Percentiles rank a stretch among this genome's conserved stretches.
Evolutionary conservation across 2,888 invertebrate genomes (phyloP).

Genomic region (Phrixothrix hirtus): DNA sequence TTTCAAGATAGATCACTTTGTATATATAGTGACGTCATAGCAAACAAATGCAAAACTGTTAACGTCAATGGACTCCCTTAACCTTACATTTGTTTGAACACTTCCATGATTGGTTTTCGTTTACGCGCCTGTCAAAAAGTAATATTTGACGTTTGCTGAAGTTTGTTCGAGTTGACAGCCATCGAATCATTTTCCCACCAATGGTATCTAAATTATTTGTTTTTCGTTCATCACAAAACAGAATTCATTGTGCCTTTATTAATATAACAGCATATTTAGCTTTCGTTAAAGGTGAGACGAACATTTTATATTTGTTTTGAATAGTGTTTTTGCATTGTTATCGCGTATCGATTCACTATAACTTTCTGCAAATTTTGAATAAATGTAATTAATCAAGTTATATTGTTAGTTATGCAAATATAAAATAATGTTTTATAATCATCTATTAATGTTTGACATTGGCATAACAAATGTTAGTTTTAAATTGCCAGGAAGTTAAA

Average conservation of each 20-base stretch:
- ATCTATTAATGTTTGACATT: conserved; percentile 45
- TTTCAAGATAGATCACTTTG: too few species aligned
- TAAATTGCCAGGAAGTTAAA: conserved; percentile 20
- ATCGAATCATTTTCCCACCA: conserved; percentile 40
- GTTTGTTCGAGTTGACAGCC: conserved; percentile 31
- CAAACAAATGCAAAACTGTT: too few species aligned
- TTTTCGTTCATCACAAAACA: conserved; percentile 44
- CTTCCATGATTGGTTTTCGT: not conserved
- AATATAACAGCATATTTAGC: conserved; percentile 44
- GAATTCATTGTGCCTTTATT: conserved; percentile 49
- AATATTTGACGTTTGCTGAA: conserved; percentile 22
- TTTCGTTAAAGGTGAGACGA: conserved; percentile 52
- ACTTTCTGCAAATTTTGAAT: too few species aligned
- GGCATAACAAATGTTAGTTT: conserved; percentile 35
- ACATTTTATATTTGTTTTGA: conserved; percentile 28
- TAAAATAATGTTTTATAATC: too few species aligned
- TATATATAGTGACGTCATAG: too few species aligned
- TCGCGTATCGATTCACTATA: conserved; percentile 15
- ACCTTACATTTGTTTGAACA: too few species aligned
- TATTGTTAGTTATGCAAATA: not conserved
- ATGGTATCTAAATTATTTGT: conserved; percentile 56
- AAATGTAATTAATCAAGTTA: not conserved
- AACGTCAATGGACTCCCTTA: too few species aligned
- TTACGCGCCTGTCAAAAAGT: conserved; percentile 14
- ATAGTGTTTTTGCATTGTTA: conserved; percentile 4